phyloP scores from a whole-genome alignment of 2,797 vertebrate species.

The Thamnophis elegans region DNA sequence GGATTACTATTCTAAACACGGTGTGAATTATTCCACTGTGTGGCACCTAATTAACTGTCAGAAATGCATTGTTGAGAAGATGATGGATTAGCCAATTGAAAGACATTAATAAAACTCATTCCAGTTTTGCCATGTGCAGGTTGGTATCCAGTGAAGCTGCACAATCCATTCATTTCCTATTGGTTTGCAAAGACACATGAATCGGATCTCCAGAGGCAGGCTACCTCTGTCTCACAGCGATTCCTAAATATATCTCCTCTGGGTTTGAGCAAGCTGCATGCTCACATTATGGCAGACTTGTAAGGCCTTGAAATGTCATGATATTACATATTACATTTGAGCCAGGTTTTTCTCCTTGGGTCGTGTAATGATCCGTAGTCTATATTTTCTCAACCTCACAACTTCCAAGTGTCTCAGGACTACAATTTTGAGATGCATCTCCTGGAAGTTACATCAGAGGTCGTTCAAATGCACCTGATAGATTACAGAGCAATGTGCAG shows the following conservation, averaged over 20 bases:
- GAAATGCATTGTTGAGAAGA: constrained; percentile 76
- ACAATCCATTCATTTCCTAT: constrained; percentile 47
- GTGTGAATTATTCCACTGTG: constrained; percentile 73
- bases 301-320: not conserved
- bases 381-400: not conserved
- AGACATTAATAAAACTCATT: constrained; percentile 78
- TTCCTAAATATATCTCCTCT: constrained; percentile 18
- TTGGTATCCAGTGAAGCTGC: constrained; percentile 54
- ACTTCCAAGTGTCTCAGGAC: not conserved
- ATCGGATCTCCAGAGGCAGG: not conserved
- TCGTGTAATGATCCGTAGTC: not conserved
- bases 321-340: not conserved
- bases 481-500: not conserved
- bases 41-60: constrained; percentile 88
- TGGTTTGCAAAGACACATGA: constrained; percentile 22
- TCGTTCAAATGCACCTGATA: not conserved
- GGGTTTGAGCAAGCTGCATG: not conserved
- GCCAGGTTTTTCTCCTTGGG: not conserved
- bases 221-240: constrained; percentile 33
- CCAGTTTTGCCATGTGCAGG: constrained; percentile 65
- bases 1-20: constrained; percentile 75
- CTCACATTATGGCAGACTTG: not conserved
- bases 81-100: constrained; percentile 81
- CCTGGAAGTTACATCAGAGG: not conserved
- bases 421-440: not conserved